Percentiles rank a stretch among this genome's conserved stretches.
phyloP scores from a whole-genome alignment of 2,888 invertebrate species.

The Bembecia ichneumoniformis region DNA sequence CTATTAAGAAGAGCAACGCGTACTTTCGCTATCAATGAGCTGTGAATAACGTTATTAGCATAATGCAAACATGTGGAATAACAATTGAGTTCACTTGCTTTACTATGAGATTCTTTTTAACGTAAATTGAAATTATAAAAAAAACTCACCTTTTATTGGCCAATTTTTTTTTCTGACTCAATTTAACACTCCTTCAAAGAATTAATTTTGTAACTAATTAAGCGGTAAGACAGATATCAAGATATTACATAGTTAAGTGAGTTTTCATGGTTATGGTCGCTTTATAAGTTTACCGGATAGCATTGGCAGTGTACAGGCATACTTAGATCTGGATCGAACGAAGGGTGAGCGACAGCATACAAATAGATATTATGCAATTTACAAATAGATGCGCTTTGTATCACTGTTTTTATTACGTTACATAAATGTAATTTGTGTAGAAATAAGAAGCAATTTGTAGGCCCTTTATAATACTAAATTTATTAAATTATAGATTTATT shows the following conservation, averaged over 20 bases:
- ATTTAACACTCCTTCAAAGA: no score
- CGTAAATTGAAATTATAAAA: no score
- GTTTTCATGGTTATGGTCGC: background rate
- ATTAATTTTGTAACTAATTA: no score
- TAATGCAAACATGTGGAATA: slow-evolving; percentile 13
- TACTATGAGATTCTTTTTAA: background rate
- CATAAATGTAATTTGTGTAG: no score
- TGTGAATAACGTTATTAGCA: slow-evolving; percentile 12
- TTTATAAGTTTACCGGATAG: background rate
- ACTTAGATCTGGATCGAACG: slow-evolving; percentile 11
- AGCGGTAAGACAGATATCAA: no score
- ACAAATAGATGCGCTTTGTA: background rate
- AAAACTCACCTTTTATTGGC: no score
- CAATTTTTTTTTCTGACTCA: no score
- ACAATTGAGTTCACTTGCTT: slow-evolving; percentile 4
- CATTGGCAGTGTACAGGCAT: background rate
- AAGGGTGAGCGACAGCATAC: background rate
- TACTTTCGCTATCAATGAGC: slow-evolving; percentile 15
- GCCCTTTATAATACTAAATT: no score
- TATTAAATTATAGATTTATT: no score
- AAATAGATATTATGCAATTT: background rate
- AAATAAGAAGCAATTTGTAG: no score
- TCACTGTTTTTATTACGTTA: no score
- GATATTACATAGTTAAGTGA: no score
- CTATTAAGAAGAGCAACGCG: slow-evolving; percentile 13